Conservation (phyloP, 2,797 vertebrate genomes). For the Malacoraja senta region DNA sequence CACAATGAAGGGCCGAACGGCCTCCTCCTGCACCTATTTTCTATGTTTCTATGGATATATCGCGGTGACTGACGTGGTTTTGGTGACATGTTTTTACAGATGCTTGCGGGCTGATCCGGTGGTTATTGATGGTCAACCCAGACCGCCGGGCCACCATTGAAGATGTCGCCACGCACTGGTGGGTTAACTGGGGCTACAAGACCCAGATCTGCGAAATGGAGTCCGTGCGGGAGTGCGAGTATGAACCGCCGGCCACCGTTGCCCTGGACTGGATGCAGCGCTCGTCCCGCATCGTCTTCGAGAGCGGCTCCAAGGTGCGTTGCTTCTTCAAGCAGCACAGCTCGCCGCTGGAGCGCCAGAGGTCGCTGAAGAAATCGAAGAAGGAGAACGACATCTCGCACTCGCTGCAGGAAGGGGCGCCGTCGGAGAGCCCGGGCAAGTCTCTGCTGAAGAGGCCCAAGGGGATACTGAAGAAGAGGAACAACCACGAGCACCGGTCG, state of each 20-base stretch:
- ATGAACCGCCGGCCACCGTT: slow-evolving; percentile 58
- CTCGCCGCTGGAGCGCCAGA: slow-evolving; percentile 67
- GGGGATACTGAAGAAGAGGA: slow-evolving; percentile 81
- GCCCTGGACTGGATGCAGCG: slow-evolving; percentile 80
- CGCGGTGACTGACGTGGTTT: neutral
- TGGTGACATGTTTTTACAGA: slow-evolving; percentile 57
- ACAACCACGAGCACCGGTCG: slow-evolving; percentile 65
- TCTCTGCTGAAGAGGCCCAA: slow-evolving; percentile 66
- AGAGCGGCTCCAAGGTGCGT: slow-evolving; percentile 83
- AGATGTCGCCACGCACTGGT: slow-evolving; percentile 90
- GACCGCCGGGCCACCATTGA: slow-evolving; percentile 84
- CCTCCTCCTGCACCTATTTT: too few relatives aligned
- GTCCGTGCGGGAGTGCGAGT: slow-evolving; percentile 42
- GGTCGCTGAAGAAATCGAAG: slow-evolving; percentile 83
- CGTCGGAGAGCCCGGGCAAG: slow-evolving; percentile 51
- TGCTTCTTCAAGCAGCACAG: slow-evolving; percentile 78
- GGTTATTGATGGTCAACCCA: slow-evolving; percentile 96
- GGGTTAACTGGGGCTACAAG: slow-evolving; percentile 94
- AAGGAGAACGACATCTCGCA: slow-evolving; percentile 85
- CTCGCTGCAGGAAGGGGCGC: slow-evolving; percentile 56
- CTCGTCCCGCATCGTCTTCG: slow-evolving; percentile 80
- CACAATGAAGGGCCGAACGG: too few relatives aligned
- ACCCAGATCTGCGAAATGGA: slow-evolving; percentile 63
- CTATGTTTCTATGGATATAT: neutral
- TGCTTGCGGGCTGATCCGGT: slow-evolving; percentile 92